Conservation (phyloP, 2,113 vertebrate species). For the Grantiella picta region DNA sequence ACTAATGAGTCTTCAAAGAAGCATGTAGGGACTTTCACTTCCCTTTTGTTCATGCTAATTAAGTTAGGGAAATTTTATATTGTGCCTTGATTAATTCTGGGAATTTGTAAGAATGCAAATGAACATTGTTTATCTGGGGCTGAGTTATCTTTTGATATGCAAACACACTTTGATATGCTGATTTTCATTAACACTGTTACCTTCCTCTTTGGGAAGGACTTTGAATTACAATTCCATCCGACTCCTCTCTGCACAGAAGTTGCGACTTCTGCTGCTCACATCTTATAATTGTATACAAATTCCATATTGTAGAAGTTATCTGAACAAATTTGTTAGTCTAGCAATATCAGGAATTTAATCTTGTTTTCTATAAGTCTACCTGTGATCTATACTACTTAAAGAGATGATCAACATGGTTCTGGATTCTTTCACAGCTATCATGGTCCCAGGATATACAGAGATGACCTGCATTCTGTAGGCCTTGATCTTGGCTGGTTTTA, state of each 20-base stretch:
- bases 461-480: neutral
- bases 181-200: neutral
- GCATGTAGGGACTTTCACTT: slow-evolving; percentile 4
- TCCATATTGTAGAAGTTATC: neutral
- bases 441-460: neutral
- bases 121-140: slow-evolving; percentile 9
- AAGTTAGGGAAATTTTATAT: slow-evolving; percentile 18
- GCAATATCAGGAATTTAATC: neutral
- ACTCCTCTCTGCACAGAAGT: neutral
- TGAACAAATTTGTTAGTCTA: neutral
- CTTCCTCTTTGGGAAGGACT: neutral
- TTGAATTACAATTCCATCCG: neutral
- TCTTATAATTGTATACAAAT: neutral
- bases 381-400: neutral
- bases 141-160: slow-evolving; percentile 32
- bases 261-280: neutral
- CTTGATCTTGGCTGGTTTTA: neutral
- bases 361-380: neutral
- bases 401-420: accelerated
- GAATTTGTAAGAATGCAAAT: slow-evolving; percentile 29
- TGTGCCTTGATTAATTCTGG: slow-evolving; percentile 29
- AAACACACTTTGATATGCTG: neutral
- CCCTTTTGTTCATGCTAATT: slow-evolving; percentile 47
- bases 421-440: neutral
- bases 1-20: slow-evolving; percentile 33